Conservation (phyloP, 2,113 vertebrate genomes). For the Chloroceryle aenea region DNA sequence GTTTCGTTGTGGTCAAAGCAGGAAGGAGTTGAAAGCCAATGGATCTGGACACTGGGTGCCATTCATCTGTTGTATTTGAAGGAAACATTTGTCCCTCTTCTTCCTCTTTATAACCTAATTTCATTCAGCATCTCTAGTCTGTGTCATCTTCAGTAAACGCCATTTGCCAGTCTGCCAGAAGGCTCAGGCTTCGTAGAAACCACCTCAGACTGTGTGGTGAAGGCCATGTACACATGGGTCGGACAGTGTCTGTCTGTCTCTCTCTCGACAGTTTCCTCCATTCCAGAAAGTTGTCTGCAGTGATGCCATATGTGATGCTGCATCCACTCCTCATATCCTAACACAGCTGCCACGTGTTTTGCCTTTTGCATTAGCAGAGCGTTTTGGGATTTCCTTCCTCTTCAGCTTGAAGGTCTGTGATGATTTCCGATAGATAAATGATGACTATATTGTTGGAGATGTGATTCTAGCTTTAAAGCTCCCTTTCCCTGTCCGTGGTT, state of each 20-base stretch:
- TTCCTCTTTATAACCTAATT: neutral
- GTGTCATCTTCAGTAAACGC: neutral
- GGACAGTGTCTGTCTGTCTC: neutral
- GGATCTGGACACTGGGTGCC: neutral
- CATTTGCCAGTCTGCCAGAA: constrained; percentile 5
- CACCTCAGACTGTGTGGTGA: constrained; percentile 21
- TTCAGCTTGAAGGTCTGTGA: constrained; percentile 42
- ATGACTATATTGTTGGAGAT: constrained; percentile 48
- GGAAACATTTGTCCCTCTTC: neutral
- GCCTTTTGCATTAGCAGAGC: constrained; percentile 53
- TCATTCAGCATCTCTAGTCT: neutral
- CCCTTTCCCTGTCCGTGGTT: constrained; percentile 35
- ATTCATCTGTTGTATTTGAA: neutral
- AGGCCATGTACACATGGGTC: constrained; percentile 32
- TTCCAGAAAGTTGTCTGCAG: constrained; percentile 41
- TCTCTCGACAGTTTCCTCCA: constrained; percentile 46
- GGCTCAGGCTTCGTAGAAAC: neutral
- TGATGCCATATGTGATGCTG: constrained; percentile 33
- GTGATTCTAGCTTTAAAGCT: constrained; percentile 69
- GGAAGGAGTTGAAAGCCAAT: neutral
- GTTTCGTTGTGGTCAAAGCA: neutral
- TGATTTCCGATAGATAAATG: constrained; percentile 51
- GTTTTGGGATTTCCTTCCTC: neutral
- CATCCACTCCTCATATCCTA: constrained; percentile 24
- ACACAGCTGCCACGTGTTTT: constrained; percentile 40